Evolutionary conservation across 2,888 invertebrate genomes (phyloP).

Genomic region (Ornithoptera alexandrae): DNA sequence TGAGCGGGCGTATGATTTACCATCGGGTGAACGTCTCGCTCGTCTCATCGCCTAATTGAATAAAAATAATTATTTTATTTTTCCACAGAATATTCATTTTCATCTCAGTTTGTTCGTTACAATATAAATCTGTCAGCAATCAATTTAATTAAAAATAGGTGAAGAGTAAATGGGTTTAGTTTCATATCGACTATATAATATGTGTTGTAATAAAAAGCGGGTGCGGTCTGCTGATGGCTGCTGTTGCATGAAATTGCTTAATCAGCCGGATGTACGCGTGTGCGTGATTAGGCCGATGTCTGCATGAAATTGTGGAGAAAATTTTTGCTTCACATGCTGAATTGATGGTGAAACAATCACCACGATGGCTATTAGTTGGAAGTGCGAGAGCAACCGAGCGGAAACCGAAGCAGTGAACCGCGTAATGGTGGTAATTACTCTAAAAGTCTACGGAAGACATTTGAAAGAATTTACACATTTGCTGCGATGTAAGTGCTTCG

Average conservation of each 20-base stretch:
- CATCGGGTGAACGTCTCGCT: too few relatives aligned
- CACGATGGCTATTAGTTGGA: constrained; percentile 20
- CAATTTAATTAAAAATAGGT: constrained; percentile 39
- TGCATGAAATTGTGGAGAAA: constrained; percentile 65
- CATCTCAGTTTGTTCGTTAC: constrained; percentile 9
- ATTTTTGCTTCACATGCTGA: constrained; percentile 49
- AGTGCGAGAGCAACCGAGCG: constrained; percentile 21
- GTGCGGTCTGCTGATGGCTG: constrained; percentile 54
- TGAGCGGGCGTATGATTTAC: too few relatives aligned
- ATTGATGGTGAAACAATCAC: constrained; percentile 33
- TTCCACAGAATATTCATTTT: not conserved
- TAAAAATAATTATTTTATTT: too few relatives aligned
- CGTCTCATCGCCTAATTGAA: too few relatives aligned
- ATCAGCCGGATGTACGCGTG: constrained; percentile 71
- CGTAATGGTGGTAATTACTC: constrained; percentile 28
- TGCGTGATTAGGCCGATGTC: constrained; percentile 66
- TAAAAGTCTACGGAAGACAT: constrained; percentile 24
- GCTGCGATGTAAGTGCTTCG: constrained; percentile 7
- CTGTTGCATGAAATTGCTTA: constrained; percentile 74
- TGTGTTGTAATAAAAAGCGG: constrained; percentile 72
- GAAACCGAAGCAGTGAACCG: constrained; percentile 22
- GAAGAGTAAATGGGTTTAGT: constrained; percentile 67
- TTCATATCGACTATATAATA: constrained; percentile 62
- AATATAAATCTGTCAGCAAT: constrained; percentile 54
- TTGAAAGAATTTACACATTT: constrained; percentile 18